Evolutionary conservation across 2,797 vertebrate species (phyloP).

Genomic region (Miichthys miiuy): DNA sequence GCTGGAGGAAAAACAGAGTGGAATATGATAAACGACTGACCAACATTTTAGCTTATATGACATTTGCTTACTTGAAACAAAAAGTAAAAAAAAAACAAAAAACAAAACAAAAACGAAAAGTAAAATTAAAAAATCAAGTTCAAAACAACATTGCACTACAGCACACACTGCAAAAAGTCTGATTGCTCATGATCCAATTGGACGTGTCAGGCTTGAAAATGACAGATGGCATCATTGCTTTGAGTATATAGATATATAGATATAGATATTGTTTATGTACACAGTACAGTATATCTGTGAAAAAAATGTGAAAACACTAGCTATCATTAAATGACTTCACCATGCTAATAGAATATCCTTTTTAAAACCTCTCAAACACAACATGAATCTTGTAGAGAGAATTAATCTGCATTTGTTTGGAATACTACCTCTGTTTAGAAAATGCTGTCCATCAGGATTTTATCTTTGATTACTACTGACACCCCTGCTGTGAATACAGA

Average conservation of each 20-base stretch:
- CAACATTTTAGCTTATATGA: slow-evolving; percentile 73
- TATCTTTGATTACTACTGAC: slow-evolving; percentile 63
- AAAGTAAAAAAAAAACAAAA: slow-evolving; percentile 46
- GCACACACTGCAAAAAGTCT: slow-evolving; percentile 66
- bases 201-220: slow-evolving; percentile 72
- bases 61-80: slow-evolving; percentile 64
- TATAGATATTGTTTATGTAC: slow-evolving; percentile 86
- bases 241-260: slow-evolving; percentile 85
- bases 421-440: slow-evolving; percentile 74
- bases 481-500: slow-evolving; percentile 70
- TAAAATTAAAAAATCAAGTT: slow-evolving; percentile 41
- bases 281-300: slow-evolving; percentile 84
- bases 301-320: slow-evolving; percentile 81
- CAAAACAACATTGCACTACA: slow-evolving; percentile 74
- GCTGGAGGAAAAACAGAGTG: slow-evolving; percentile 40
- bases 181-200: slow-evolving; percentile 71
- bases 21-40: slow-evolving; percentile 64
- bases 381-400: slow-evolving; percentile 75
- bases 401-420: slow-evolving; percentile 64
- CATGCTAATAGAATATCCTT: slow-evolving; percentile 84
- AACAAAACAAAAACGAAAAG: slow-evolving; percentile 43
- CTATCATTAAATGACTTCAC: slow-evolving; percentile 83
- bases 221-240: slow-evolving; percentile 81
- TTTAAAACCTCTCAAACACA: slow-evolving; percentile 78
- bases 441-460: slow-evolving; percentile 65